Evolutionary conservation across 2,797 vertebrate genomes (phyloP), one percentile per base, ranked within the genome.

Genomic region (Pseudochirops corinnae): DNA sequence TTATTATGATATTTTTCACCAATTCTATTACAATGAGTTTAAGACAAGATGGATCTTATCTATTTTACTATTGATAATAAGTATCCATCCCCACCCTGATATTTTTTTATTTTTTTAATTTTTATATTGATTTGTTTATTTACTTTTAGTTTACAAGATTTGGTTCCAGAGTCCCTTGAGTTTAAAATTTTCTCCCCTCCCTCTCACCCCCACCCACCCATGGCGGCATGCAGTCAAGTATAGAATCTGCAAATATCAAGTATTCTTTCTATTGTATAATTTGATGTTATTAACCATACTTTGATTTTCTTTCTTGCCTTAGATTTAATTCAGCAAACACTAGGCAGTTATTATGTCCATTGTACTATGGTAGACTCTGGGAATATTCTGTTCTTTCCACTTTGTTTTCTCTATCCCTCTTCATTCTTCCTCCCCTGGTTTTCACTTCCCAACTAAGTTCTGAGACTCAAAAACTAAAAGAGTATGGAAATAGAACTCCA

Each of bases 11-110:
- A 96, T 50, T 46, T 39, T 90, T 67, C 52, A 58, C 10, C 1
- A 29, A 39, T 53, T 46, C 52, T 90, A 56, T 56, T 67, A 93
- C 94, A 95, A 91, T 57, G 57, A 96, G 56, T 90, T 82, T 62
- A 46, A 91, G 11, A 93, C 28, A n/a, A 87, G 55, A 60, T 1
- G 1, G 9, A 90, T 82, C 56, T 94, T 74, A 55, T 95, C 93
- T 56, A 87, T 96, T 94, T 58, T 93, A 56, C 52, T 92, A 74
- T 91, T 67, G 87, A 87, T 55, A 93, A 95, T 56, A 74, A 58
- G 82, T 4, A 53, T 93, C 14, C 55, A 53, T 50, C 67, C 9
- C 56, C 52, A 93, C 93, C 57, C 87, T 31, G 0, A 57, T 52
- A 92, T 29, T 46, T 93, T 46, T 46, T 46, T 46, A 46, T 46